Evolutionary conservation across 2,113 vertebrate species (phyloP), one percentile per base, ranked within the genome.

Genomic region (Noctilio leporinus): DNA sequence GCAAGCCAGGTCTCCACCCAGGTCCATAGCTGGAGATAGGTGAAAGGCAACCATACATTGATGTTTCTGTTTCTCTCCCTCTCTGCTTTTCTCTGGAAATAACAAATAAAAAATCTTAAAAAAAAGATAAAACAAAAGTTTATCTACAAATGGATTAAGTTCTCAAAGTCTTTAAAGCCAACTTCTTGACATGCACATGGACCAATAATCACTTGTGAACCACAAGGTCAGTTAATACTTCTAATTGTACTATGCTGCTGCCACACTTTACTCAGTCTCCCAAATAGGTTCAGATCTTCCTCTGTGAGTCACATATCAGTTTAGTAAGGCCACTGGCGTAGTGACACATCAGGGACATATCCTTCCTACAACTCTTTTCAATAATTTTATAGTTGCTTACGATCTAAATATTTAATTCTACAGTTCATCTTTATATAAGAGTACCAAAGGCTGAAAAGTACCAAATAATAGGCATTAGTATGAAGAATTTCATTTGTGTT

Each of bases 341-440:
- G 53, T 0, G 0, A 53, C 51, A 30, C 1, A 0, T 65, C 82
- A 94, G 90, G 22, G 94, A 64, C 33, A 77, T 12, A 64, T 80
- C 76, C 76, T 2, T 43, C 69, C 83, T 55, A 86, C 22, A 91
- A 26, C 0, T 97, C 87, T 86, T 24, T 89, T 80, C 51, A 70
- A 6, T 19, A 91, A 92, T 86, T 85, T 64, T 43, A 72, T 78
- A 86, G 69, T 92, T 93, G 94, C 86, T 93, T 64, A 1, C 1
- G 73, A 97, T 81, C 96, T 97, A 96, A 92, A 91, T 89, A 55
- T 91, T 82, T 70, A 95, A 91, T 86, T 51, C 93, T 91, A 94
- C 24, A 30, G 86, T 82, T 92, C 40, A 55, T 62, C 80, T 94
- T 96, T 51, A 35, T 53, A 53, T 11, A 62, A 95, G 95, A 65